Conservation (phyloP, 1,140 invertebrate species). For the Holotrichia oblita region DNA sequence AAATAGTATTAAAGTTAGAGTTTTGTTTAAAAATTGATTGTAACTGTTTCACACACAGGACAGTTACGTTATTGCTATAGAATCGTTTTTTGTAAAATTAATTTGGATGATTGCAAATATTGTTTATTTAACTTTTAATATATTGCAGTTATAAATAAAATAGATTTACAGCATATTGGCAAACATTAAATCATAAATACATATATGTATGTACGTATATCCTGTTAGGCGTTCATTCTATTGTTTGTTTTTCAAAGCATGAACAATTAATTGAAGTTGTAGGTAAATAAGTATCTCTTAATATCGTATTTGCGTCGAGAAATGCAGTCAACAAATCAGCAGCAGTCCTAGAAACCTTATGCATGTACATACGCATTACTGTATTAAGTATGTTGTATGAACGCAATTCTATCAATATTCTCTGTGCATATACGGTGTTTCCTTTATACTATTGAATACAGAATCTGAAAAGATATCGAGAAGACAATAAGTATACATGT, state of each 20-base stretch:
- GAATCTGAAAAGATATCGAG: constrained; percentile 10
- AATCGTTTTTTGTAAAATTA: too few species aligned
- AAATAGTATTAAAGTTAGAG: too few species aligned
- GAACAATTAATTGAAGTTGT: constrained; percentile 17
- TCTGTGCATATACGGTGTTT: background rate
- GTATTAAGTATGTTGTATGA: background rate
- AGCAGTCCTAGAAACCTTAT: constrained; percentile 16
- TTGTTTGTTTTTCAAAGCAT: background rate
- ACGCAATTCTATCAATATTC: constrained; percentile 22
- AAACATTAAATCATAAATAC: too few species aligned
- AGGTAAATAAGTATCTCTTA: constrained; percentile 10
- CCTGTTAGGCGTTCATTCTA: too few species aligned
- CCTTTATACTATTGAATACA: constrained; percentile 31
- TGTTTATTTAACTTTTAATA: too few species aligned
- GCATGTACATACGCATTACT: background rate
- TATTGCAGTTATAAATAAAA: too few species aligned
- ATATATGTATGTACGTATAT: too few species aligned
- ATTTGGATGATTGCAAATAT: too few species aligned
- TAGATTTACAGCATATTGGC: too few species aligned
- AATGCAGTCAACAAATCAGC: background rate
- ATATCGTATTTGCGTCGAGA: constrained; percentile 14
- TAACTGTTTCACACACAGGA: too few species aligned
- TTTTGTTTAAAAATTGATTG: too few species aligned
- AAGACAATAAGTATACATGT: background rate
- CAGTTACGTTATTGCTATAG: too few species aligned